Evolutionary conservation across 2,888 invertebrate species (phyloP).

Genomic region (Resseliella maxima): DNA sequence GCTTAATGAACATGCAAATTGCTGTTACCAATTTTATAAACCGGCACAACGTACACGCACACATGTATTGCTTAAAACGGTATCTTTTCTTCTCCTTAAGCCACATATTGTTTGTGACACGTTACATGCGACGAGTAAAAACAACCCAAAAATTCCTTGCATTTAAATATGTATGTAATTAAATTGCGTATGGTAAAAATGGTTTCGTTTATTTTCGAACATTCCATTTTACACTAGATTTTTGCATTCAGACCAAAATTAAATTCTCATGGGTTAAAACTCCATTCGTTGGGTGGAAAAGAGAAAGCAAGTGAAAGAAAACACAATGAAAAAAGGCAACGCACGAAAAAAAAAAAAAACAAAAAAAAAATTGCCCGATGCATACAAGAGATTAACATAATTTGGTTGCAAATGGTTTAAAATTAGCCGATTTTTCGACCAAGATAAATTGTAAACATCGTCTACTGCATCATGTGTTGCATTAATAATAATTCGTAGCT

Average conservation of each 20-base stretch:
- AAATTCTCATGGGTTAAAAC: neutral
- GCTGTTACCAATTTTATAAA: neutral
- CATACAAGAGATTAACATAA: neutral
- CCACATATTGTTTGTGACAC: slow-evolving; percentile 7
- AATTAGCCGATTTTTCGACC: neutral
- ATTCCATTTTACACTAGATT: slow-evolving; percentile 38
- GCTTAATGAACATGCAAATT: slow-evolving; percentile 43
- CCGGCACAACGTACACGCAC: neutral
- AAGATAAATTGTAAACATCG: slow-evolving; percentile 48
- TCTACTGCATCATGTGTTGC: slow-evolving; percentile 10
- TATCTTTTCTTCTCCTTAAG: neutral
- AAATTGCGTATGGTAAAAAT: slow-evolving; percentile 43
- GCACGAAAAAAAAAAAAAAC: neutral
- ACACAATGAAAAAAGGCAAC: neutral
- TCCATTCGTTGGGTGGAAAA: too few species aligned
- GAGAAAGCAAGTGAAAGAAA: neutral
- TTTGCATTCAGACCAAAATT: neutral
- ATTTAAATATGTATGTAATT: slow-evolving; percentile 25
- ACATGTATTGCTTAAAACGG: too few species aligned
- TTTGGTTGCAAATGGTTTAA: neutral
- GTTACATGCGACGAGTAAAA: neutral
- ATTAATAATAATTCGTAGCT: neutral
- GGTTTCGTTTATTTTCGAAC: slow-evolving; percentile 6
- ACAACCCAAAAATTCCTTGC: slow-evolving; percentile 28
- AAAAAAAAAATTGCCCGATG: neutral